Evolutionary conservation across 2,113 vertebrate genomes (phyloP).

Genomic region (Strix aluco): DNA sequence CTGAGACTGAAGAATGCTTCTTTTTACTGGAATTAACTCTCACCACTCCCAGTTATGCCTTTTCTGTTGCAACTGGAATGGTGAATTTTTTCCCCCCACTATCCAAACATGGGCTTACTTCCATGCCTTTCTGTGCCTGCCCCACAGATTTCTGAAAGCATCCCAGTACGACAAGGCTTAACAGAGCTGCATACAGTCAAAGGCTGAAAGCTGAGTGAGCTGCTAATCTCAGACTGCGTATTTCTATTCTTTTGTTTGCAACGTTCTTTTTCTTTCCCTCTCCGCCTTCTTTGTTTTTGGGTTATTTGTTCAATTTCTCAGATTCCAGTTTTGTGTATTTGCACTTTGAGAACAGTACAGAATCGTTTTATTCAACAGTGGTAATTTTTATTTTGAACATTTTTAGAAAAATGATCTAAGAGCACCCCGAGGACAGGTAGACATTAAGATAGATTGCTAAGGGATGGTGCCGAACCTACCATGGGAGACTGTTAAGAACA

Average conservation of each 20-base stretch:
- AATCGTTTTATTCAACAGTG: not conserved
- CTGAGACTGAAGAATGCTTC: not conserved
- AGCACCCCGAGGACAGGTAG: not conserved
- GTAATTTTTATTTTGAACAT: not conserved
- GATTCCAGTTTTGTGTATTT: not conserved
- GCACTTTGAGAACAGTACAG: not conserved
- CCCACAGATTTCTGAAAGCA: conserved; percentile 43
- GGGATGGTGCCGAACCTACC: not conserved
- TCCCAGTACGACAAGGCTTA: not conserved
- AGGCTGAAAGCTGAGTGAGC: conserved; percentile 7
- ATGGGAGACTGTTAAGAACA: not conserved
- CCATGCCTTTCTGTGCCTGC: not conserved
- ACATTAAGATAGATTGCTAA: not conserved
- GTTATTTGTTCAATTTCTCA: not conserved
- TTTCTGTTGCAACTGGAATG: not conserved
- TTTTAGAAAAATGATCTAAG: not conserved
- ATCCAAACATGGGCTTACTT: not conserved
- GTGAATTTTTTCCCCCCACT: not conserved
- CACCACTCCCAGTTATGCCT: not conserved
- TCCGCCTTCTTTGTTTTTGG: not conserved
- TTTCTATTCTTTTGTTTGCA: conserved; percentile 32
- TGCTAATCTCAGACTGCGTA: conserved; percentile 10
- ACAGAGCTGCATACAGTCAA: not conserved
- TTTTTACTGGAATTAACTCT: not conserved
- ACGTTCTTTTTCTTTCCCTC: not conserved